Evolutionary conservation across 2,113 vertebrate genomes (phyloP).

Genomic region (Tetrax tetrax): DNA sequence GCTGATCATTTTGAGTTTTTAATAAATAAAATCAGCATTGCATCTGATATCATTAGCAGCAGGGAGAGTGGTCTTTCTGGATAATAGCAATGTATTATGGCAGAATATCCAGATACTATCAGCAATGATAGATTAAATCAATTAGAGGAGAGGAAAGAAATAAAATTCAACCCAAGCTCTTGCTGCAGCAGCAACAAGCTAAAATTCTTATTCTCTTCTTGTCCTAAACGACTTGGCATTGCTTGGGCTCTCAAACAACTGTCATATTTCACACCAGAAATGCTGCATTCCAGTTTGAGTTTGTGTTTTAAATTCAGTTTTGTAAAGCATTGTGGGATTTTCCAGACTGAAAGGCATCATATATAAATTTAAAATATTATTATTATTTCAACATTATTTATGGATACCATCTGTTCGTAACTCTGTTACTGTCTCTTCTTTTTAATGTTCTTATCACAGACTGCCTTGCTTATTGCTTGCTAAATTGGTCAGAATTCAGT

Average conservation of each 20-base stretch:
- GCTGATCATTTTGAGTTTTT: background rate
- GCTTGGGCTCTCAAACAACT: conserved; percentile 46
- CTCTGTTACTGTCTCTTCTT: conserved; percentile 57
- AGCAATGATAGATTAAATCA: background rate
- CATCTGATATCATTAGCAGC: background rate
- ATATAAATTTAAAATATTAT: conserved; percentile 67
- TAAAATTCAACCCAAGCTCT: conserved; percentile 3
- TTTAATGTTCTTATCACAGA: conserved; percentile 54
- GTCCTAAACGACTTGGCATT: conserved; percentile 50
- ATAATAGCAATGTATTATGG: background rate
- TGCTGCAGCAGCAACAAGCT: background rate
- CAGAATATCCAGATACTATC: background rate
- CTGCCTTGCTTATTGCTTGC: conserved; percentile 55
- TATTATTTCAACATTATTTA: conserved; percentile 66
- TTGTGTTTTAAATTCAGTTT: conserved; percentile 47
- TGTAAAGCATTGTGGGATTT: conserved; percentile 45
- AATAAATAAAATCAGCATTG: conserved; percentile 28
- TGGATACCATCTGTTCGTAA: conserved; percentile 49
- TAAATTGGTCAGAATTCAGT: conserved; percentile 65
- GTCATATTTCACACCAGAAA: conserved; percentile 55
- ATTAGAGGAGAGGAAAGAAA: conserved; percentile 27
- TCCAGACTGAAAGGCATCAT: conserved; percentile 52
- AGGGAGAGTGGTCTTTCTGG: background rate
- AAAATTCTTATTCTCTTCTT: conserved; percentile 52
- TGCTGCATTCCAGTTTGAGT: background rate